Conservation (phyloP, 2,797 vertebrate species). For the Corythornis leucogaster region DNA sequence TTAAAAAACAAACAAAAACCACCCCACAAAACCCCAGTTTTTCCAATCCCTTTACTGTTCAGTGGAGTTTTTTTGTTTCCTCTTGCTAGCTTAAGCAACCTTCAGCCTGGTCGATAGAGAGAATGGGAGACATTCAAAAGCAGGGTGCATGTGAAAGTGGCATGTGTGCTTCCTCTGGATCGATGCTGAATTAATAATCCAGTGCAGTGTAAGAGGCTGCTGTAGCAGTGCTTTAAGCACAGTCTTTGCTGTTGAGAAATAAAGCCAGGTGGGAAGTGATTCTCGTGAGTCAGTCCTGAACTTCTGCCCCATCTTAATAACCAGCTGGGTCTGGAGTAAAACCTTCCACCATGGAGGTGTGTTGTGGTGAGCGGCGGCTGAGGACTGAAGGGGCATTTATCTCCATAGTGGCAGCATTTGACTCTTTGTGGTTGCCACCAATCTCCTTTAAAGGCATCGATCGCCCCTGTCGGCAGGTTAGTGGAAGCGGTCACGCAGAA, state of each 20-base stretch:
- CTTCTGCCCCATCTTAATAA: conserved; percentile 60
- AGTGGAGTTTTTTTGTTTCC: background rate
- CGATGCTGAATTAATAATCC: conserved; percentile 24
- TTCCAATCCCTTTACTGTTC: background rate
- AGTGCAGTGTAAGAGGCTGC: background rate
- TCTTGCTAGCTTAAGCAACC: conserved; percentile 20
- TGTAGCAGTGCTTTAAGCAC: background rate
- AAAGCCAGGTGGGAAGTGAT: conserved; percentile 27
- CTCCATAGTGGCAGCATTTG: conserved; percentile 80
- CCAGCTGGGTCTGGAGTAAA: conserved; percentile 73
- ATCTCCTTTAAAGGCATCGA: conserved; percentile 85
- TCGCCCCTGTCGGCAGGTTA: conserved; percentile 74
- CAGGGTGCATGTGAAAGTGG: conserved; percentile 12
- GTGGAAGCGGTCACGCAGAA: conserved; percentile 76
- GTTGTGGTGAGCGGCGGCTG: conserved; percentile 77
- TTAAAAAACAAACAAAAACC: background rate
- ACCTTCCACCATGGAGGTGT: conserved; percentile 73
- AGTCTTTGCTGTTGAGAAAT: conserved; percentile 13
- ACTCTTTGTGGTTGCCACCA: conserved; percentile 82
- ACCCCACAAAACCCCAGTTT: background rate
- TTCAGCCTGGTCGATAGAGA: background rate
- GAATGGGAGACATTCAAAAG: conserved; percentile 35
- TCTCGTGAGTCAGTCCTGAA: conserved; percentile 57
- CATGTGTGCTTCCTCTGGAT: background rate
- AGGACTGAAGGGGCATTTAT: conserved; percentile 80